Evolutionary conservation across 2,113 vertebrate genomes (phyloP).

Genomic region (Ariopsis seemanni): DNA sequence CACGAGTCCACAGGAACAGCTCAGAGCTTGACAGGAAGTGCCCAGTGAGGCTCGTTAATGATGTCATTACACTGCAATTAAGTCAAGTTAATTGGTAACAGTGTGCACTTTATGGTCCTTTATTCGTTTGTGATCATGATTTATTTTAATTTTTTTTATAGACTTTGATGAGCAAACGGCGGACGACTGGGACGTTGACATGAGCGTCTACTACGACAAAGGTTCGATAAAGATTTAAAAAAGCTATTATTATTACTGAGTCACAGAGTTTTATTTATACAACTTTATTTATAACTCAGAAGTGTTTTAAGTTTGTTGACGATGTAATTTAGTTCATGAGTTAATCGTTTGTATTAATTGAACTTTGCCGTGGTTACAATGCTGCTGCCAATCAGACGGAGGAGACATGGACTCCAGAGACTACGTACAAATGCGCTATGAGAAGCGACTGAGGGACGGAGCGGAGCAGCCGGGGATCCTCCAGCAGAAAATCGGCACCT

Average conservation of each 20-base stretch:
- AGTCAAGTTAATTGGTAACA: neutral
- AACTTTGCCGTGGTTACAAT: neutral
- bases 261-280: neutral
- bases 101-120: too few relatives aligned
- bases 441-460: conserved; percentile 82
- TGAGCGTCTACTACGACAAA: conserved; percentile 95
- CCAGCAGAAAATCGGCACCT: conserved; percentile 79
- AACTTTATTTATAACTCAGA: neutral
- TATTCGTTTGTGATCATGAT: neutral
- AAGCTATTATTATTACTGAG: neutral
- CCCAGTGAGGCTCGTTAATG: neutral
- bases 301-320: neutral
- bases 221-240: conserved; percentile 67
- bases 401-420: conserved; percentile 94
- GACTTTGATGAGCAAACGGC: conserved; percentile 96
- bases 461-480: conserved; percentile 68
- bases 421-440: conserved; percentile 84
- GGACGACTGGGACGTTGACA: conserved; percentile 98
- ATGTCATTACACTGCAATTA: neutral
- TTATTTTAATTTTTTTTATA: conserved; percentile 56
- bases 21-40: neutral
- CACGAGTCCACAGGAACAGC: too few relatives aligned
- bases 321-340: neutral
- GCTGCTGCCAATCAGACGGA: conserved; percentile 71
- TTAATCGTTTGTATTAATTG: neutral